phyloP scores from a whole-genome alignment of 1,140 invertebrate species.

The Polypedilum pembai region DNA sequence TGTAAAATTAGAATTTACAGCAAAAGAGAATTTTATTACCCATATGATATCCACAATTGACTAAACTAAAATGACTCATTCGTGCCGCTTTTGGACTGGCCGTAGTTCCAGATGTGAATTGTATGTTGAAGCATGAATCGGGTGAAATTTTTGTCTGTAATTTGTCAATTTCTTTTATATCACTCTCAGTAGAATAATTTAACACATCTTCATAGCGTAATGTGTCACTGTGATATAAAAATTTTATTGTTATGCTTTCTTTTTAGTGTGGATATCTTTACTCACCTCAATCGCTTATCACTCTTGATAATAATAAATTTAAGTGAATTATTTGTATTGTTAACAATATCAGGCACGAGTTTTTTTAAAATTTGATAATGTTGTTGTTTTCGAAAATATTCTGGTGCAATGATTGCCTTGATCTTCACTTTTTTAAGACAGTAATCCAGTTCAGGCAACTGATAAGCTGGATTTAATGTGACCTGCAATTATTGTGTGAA shows the following conservation, averaged over 20 bases:
- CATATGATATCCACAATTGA: conserved; percentile 76
- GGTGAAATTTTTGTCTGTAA: conserved; percentile 38
- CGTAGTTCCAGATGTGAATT: conserved; percentile 77
- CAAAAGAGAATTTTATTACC: conserved; percentile 42
- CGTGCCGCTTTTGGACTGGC: conserved; percentile 77
- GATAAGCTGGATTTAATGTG: conserved; percentile 78
- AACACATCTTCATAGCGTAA: neutral
- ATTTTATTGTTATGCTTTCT: neutral
- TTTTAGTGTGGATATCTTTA: too few relatives aligned
- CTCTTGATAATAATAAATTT: neutral
- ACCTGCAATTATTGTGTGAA: conserved; percentile 47
- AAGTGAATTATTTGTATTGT: neutral
- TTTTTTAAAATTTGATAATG: conserved; percentile 61
- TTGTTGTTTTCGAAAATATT: conserved; percentile 57
- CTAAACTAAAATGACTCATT: conserved; percentile 70
- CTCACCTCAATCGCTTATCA: neutral
- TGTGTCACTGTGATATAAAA: neutral
- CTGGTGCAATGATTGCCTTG: conserved; percentile 62
- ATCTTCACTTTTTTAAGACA: conserved; percentile 69
- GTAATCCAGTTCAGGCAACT: conserved; percentile 67
- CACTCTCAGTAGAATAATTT: neutral
- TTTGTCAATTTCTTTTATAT: neutral
- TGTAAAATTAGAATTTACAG: neutral
- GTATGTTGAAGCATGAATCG: conserved; percentile 65
- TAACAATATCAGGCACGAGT: conserved; percentile 48